Evolutionary conservation across 2,888 invertebrate genomes (phyloP), one percentile per base, ranked within the genome.

Genomic region (Arctia plantaginis): DNA sequence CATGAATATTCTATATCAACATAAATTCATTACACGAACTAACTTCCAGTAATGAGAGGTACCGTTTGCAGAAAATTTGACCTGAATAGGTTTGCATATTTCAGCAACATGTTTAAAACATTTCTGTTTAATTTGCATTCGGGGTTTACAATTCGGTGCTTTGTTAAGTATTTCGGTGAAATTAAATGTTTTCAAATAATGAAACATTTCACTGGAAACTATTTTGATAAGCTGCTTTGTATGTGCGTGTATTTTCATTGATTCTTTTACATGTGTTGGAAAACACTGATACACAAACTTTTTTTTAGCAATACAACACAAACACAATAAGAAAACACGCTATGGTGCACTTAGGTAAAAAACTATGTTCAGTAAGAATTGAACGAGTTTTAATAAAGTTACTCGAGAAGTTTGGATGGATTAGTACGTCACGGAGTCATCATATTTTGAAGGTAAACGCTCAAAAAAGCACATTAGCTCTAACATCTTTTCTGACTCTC

Each of bases 11-110:
- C 68, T 75, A 59, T 74, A 59, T n/a, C 33, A 30, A 55, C 71
- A 75, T 83, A 83, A 80, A 78, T 81, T 81, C 33, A 83, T 80
- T 82, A 82, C 35, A 59, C 72, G 72, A 77, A 77, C 74, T 80
- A 78, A 72, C 71, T 67, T 66, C 71, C 59, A 59, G 62, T 77
- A 81, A 78, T 74, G 72, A 77, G 75, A 65, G 59, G 75, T 72
- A 83, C 44, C 70, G 83, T 77, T 62, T 67, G 83, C 76, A 78
- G 30, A 62, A 23, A 73, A 69, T 35, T 35, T 44, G 39, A 8
- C 39, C 27, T 41, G 59, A 41, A 59, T 41, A 41, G n/a, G 69
- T 62, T 69, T 62, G 59, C 59, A 69, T 41, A 69, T 41, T 62
- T 62, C 20, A 62, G 18, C 41, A 1, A 62, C 20, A 20, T 30